Evolutionary conservation across 2,888 invertebrate species (phyloP), one percentile per base, ranked within the genome.

Genomic region (Cremastinae sp.): DNA sequence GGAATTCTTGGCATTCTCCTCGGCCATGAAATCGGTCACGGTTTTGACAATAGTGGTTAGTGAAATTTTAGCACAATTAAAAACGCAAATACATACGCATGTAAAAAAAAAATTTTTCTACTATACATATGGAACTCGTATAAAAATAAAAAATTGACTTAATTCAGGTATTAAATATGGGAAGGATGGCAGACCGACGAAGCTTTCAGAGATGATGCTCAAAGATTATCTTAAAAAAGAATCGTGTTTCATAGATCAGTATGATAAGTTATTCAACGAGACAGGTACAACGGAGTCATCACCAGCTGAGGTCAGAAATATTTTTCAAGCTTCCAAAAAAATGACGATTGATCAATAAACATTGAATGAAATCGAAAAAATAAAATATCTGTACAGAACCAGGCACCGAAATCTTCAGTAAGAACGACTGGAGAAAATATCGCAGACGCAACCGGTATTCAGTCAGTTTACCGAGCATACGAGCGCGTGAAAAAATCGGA

Each of bases 391-490:
- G 4, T 37, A 37, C 43, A 62, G 62, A 22, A 14, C 9, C 4
- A 1, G 10, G 1, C 14, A 0, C 1, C 3, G 12, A 10, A 5
- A 64, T 37, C n/a, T 5, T 16, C 56, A 18, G 7, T 35, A 1
- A 12, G 5, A 3, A 62, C 74, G 22, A 41, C 35, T 12, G 68
- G 49, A 20, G 96, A 96, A 91, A 96, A 96, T 90, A 96, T 96
- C 70, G 96, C 96, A 0, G 96, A 96, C 90, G 95, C 95, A 89
- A 96, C 95, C 72, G 96, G 96, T 0, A 90, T 96, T 59, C 93
- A 95, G 80, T 93, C 95, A 45, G 94, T 96, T 0, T 94, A 93
- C 80, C 87, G 90, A 83, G 95, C 94, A 0, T 95, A 93, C 90
- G 47, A 70, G 3, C 70, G 61, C 18, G 20, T 68, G 8, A 45